Conservation (phyloP, 2,888 invertebrate species). For the Polyommatus icarus region DNA sequence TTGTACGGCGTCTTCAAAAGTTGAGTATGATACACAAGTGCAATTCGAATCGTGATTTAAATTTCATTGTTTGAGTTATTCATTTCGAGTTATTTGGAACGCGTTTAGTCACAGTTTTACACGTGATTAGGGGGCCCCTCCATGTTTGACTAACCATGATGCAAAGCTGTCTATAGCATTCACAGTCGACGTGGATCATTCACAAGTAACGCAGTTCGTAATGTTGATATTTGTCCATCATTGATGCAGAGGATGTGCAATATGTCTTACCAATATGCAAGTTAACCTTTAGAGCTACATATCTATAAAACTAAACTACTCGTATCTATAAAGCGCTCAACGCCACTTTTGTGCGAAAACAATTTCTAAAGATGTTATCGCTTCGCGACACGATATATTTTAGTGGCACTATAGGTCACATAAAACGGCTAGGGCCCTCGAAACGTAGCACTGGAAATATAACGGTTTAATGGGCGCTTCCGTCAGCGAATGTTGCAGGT, state of each 20-base stretch:
- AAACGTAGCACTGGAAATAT: constrained; percentile 79
- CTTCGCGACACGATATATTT: constrained; percentile 41
- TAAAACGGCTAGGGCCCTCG: constrained; percentile 70
- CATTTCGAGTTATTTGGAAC: not conserved
- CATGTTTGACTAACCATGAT: too few species aligned
- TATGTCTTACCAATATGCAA: too few species aligned
- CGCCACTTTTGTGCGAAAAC: constrained; percentile 32
- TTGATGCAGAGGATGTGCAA: too few species aligned
- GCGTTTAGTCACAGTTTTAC: not conserved
- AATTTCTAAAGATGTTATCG: constrained; percentile 40
- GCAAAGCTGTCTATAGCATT: too few species aligned
- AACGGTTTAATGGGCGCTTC: constrained; percentile 78
- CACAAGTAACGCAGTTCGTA: too few species aligned
- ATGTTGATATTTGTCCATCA: too few species aligned
- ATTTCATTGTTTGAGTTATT: not conserved
- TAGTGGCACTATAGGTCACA: constrained; percentile 65
- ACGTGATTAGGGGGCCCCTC: too few species aligned
- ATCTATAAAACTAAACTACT: too few species aligned
- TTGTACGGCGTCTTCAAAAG: not conserved
- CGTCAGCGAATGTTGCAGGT: constrained; percentile 74
- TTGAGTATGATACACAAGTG: not conserved
- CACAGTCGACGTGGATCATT: too few species aligned
- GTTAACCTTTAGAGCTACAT: not conserved
- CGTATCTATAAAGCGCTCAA: too few species aligned
- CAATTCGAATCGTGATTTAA: not conserved